These are phyloP conservation scores for Akabosia matsudoensis DNA, from an alignment of 1,140 invertebrate genomes.

Conservation along the genomic window DNA sequence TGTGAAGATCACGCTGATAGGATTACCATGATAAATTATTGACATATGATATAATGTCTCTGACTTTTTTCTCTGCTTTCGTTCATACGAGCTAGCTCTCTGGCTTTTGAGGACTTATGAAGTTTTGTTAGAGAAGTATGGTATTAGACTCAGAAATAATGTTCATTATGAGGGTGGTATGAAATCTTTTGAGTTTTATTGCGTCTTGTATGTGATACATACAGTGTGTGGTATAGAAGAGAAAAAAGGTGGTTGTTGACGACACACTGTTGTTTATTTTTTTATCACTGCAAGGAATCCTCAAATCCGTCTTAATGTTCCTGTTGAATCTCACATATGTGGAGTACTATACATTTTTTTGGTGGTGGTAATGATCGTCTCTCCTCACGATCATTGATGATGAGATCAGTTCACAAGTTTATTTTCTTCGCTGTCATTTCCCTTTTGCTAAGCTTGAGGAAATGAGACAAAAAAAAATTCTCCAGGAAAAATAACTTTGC, in stretches of 20 bases:
- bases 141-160: no score
- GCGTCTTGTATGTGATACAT: background rate
- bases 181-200: background rate
- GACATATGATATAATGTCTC: conserved; percentile 19
- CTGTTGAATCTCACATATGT: background rate
- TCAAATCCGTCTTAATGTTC: conserved; percentile 21
- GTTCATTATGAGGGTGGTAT: conserved; percentile 15
- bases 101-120: no score
- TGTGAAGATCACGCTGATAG: conserved; percentile 5
- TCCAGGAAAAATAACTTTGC: no score
- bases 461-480: no score
- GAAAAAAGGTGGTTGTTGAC: background rate
- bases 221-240: no score
- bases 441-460: no score
- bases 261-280: background rate
- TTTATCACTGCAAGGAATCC: background rate
- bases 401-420: background rate
- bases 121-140: no score
- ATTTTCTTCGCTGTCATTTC: no score
- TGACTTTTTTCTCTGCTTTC: background rate
- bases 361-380: background rate
- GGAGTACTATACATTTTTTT: background rate
- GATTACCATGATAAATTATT: conserved; percentile 19
- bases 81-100: no score
- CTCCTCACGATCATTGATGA: background rate